These are phyloP conservation scores for Halcyon badia DNA, from an alignment of 2,797 vertebrate genomes.

Conservation along the genomic window DNA sequence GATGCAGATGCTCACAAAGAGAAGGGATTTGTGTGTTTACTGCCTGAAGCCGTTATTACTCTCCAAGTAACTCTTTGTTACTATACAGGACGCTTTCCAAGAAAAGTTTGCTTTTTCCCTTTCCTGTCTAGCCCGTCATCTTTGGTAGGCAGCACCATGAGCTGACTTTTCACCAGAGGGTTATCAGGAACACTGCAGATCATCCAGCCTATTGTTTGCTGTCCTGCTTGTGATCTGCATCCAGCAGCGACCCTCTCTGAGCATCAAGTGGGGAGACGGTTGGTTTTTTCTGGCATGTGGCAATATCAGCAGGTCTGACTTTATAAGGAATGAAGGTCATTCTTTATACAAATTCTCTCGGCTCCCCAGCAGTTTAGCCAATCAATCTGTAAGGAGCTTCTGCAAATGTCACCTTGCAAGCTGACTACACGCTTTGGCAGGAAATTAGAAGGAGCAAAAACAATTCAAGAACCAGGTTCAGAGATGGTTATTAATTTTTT, in stretches of 20 bases:
- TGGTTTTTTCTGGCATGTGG: not conserved
- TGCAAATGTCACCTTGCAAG: conserved; percentile 71
- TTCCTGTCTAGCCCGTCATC: not conserved
- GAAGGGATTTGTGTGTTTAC: not conserved
- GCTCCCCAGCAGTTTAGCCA: conserved; percentile 44
- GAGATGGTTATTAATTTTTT: conserved; percentile 54
- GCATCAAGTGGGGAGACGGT: not conserved
- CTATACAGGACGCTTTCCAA: not conserved
- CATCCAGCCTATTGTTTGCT: not conserved
- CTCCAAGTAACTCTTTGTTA: not conserved
- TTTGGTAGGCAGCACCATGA: not conserved
- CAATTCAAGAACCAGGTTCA: conserved; percentile 16
- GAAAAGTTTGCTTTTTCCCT: not conserved
- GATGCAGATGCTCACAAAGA: not conserved
- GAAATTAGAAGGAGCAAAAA: conserved; percentile 60
- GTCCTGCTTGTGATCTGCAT: not conserved
- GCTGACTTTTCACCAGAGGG: not conserved
- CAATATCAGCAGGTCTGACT: conserved; percentile 24
- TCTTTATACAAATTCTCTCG: not conserved
- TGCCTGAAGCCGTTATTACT: not conserved
- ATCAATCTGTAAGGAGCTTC: conserved; percentile 39
- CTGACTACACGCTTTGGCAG: not conserved
- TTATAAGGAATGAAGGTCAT: conserved; percentile 18
- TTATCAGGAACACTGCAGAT: not conserved
- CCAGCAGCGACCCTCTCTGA: not conserved